These are phyloP conservation scores for Periophthalmus magnuspinnatus DNA, from an alignment of 2,797 vertebrate species.

Conservation along the genomic window DNA sequence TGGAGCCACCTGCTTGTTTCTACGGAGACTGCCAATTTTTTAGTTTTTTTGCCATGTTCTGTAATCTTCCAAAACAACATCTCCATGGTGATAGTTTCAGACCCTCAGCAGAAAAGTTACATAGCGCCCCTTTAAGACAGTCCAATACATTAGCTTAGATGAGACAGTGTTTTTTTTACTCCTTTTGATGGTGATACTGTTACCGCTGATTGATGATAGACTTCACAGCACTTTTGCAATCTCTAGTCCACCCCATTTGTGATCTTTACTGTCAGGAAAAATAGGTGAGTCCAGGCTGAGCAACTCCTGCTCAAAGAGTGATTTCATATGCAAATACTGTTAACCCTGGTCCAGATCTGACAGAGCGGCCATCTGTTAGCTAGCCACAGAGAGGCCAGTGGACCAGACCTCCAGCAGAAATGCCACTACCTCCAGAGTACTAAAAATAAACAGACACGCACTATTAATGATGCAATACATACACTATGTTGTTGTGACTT, in stretches of 20 bases:
- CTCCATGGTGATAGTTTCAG: too few species aligned
- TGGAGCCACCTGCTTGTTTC: too few species aligned
- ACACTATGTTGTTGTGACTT: neutral
- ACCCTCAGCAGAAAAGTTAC: too few species aligned
- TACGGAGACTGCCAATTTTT: too few species aligned
- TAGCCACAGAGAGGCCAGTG: conserved; percentile 43
- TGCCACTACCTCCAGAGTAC: conserved; percentile 36
- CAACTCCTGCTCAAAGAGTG: conserved; percentile 47
- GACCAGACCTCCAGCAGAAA: conserved; percentile 46
- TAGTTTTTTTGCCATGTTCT: too few species aligned
- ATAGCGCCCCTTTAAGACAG: too few species aligned
- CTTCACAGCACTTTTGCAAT: neutral
- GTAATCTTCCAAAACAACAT: too few species aligned
- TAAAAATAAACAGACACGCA: conserved; percentile 49
- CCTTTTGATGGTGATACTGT: neutral
- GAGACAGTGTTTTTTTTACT: neutral
- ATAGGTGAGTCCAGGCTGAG: conserved; percentile 51
- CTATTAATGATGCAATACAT: conserved; percentile 18
- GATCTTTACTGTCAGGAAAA: conserved; percentile 34
- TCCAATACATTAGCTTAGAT: neutral
- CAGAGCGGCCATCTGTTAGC: conserved; percentile 70
- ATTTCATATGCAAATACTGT: conserved; percentile 70
- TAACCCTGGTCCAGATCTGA: conserved; percentile 63
- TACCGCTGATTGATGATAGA: too few species aligned
- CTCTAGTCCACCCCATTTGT: neutral